These are phyloP conservation scores for Eristalis intricaria DNA, from an alignment of 2,888 invertebrate genomes.

Conservation along the genomic window DNA sequence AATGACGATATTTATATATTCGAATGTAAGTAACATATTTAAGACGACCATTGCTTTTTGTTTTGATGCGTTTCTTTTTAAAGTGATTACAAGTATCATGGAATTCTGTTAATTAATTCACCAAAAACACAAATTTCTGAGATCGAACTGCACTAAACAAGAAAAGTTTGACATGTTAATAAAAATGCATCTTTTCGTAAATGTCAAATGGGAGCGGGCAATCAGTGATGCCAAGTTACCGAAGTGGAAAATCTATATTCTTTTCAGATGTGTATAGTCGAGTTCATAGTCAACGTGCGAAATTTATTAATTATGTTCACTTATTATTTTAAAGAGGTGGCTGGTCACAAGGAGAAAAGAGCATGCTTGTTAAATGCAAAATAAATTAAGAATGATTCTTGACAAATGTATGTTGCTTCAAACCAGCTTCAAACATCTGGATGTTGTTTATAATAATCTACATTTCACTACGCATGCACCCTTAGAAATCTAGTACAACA, in stretches of 20 bases:
- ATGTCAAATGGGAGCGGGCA: slow-evolving; percentile 16
- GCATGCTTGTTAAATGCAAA: too few species aligned
- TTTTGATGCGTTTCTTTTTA: background rate
- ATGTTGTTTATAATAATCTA: too few species aligned
- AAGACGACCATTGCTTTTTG: background rate
- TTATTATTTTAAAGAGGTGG: too few species aligned
- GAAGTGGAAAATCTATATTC: background rate
- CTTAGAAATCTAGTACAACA: too few species aligned
- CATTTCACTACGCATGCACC: too few species aligned
- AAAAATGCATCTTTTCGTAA: slow-evolving; percentile 31
- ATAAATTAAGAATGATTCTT: too few species aligned
- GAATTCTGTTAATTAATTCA: slow-evolving; percentile 25
- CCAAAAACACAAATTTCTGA: slow-evolving; percentile 49
- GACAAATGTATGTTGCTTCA: too few species aligned
- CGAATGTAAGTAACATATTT: background rate
- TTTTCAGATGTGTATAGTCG: too few species aligned
- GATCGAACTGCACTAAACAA: slow-evolving; percentile 39
- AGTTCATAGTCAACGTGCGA: too few species aligned
- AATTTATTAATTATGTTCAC: too few species aligned
- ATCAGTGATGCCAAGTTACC: slow-evolving; percentile 25
- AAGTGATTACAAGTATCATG: background rate
- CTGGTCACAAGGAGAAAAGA: too few species aligned
- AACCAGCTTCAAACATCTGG: too few species aligned
- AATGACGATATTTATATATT: background rate
- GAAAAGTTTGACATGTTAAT: slow-evolving; percentile 54